Conservation (phyloP, 2,113 vertebrate genomes). For the Calyptommatus sinebrachiatus region DNA sequence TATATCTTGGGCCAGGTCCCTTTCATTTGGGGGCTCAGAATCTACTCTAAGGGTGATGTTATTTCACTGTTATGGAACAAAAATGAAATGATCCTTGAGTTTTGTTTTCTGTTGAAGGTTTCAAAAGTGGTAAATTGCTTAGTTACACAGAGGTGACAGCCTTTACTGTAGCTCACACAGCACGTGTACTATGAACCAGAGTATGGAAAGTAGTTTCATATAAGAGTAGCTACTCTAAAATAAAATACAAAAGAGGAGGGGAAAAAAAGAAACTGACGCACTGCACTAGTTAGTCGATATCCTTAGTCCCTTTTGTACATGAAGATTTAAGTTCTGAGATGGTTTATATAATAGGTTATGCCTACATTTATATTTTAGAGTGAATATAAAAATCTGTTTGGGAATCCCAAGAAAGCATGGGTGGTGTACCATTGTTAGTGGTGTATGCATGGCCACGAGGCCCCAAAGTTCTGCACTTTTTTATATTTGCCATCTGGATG, state of each 20-base stretch:
- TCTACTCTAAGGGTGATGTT: constrained; percentile 62
- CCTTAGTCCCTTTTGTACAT: constrained; percentile 86
- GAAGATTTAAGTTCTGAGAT: constrained; percentile 84
- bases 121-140: constrained; percentile 65
- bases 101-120: constrained; percentile 80
- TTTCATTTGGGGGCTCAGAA: constrained; percentile 66
- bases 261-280: constrained; percentile 73
- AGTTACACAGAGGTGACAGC: constrained; percentile 73
- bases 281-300: constrained; percentile 86
- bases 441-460: constrained; percentile 76
- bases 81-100: constrained; percentile 64
- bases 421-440: constrained; percentile 82
- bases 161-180: constrained; percentile 76
- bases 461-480: constrained; percentile 81
- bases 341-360: constrained; percentile 88
- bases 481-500: constrained; percentile 79
- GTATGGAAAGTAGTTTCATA: constrained; percentile 78
- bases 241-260: constrained; percentile 56
- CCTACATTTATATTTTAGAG: constrained; percentile 85
- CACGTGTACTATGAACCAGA: constrained; percentile 77
- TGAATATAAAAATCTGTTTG: constrained; percentile 78
- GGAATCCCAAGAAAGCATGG: constrained; percentile 73
- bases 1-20: constrained; percentile 72
- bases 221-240: constrained; percentile 80
- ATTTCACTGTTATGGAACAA: constrained; percentile 68